Percentiles rank a stretch among this genome's conserved stretches.
Evolutionary conservation across 64 coral and sea anemone species (phyloP).

Genomic region (Anthopleura sola): DNA sequence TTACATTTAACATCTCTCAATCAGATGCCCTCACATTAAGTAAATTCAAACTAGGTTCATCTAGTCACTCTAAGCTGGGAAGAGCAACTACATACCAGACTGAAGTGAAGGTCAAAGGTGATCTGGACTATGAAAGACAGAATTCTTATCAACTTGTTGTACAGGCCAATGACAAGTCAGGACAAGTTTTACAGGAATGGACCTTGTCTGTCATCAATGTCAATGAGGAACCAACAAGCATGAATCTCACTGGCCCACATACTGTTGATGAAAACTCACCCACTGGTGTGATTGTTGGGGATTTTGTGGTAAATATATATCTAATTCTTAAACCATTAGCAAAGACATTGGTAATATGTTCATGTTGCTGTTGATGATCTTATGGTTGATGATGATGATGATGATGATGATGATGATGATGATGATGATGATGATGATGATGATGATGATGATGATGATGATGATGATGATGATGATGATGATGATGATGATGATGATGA

Average conservation of each 20-base stretch:
- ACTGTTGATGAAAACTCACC: slow-evolving; percentile 54
- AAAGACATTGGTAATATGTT: too few relatives aligned
- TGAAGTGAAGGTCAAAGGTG: slow-evolving; percentile 42
- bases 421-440: too few relatives aligned
- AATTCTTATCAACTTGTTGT: slow-evolving; percentile 36
- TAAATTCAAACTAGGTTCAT: slow-evolving; percentile 41
- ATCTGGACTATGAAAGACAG: slow-evolving; percentile 59
- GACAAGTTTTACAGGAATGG: slow-evolving; percentile 40
- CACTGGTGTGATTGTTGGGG: slow-evolving; percentile 40
- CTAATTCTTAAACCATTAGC: too few relatives aligned
- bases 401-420: too few relatives aligned
- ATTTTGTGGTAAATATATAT: slow-evolving; percentile 59
- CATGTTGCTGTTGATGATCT: too few relatives aligned
- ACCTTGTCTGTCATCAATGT: slow-evolving; percentile 61
- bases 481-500: background rate
- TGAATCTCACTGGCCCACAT: slow-evolving; percentile 45
- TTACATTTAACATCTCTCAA: slow-evolving; percentile 59
- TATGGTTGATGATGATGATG: too few relatives aligned
- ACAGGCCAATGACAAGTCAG: slow-evolving; percentile 53
- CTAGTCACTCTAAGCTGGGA: slow-evolving; percentile 22
- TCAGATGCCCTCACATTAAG: slow-evolving; percentile 46
- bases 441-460: too few relatives aligned
- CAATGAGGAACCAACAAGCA: slow-evolving; percentile 63
- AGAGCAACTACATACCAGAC: slow-evolving; percentile 19
- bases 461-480: background rate